phyloP scores from a whole-genome alignment of 2,113 vertebrate genomes.

The Sus scrofa region T2T-Sscrofa CM000820.6:118681001-118681500 shows the following conservation, averaged over 20 bases:
- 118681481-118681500: not conserved
- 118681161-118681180: not conserved
- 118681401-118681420: not conserved
- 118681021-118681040: not conserved
- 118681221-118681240: not conserved
- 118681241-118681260: not conserved
- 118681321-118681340: not conserved
- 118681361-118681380: not conserved
- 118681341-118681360: not conserved
- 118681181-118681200: not conserved
- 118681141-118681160: not conserved
- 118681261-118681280: not conserved
- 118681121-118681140: not conserved
- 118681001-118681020: not conserved
- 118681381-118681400: not conserved
- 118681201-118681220: not conserved
- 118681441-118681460: not conserved
- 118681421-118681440: not conserved
- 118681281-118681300: not conserved
- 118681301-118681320: not conserved
- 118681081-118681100: not conserved
- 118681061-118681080: not conserved
- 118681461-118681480: not conserved
- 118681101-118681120: not conserved
- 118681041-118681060: not conserved